phyloP scores from a whole-genome alignment of 1,140 invertebrate species.

The Lucilia cuprina region DNA sequence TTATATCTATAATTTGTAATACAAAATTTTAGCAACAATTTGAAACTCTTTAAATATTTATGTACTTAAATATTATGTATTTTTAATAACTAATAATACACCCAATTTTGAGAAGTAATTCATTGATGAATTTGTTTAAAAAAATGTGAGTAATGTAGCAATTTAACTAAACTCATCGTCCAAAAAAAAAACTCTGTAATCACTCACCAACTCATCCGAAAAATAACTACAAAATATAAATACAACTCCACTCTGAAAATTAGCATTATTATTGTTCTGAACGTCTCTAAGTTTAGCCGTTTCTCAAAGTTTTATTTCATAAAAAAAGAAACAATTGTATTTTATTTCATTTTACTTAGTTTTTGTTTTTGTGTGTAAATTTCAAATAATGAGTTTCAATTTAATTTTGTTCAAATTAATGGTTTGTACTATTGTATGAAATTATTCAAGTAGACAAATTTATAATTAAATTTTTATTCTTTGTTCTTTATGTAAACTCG shows the following conservation, averaged over 20 bases:
- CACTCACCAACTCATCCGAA: slow-evolving; percentile 25
- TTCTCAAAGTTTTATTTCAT: neutral
- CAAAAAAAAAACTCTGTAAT: neutral
- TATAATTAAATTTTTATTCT: neutral
- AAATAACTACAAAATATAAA: slow-evolving; percentile 28
- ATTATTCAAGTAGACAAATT: neutral
- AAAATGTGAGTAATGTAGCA: neutral
- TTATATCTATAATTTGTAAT: too few species aligned
- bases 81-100: neutral
- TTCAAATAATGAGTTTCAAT: neutral
- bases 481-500: neutral
- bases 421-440: neutral
- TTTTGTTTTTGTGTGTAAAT: neutral
- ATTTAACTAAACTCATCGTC: neutral
- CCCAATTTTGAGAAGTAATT: slow-evolving; percentile 5
- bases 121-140: neutral
- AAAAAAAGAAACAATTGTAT: neutral
- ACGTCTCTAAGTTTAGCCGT: slow-evolving; percentile 6
- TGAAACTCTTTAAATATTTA: too few species aligned
- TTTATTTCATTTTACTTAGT: neutral
- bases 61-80: too few species aligned
- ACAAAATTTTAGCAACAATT: too few species aligned
- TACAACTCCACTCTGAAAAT: slow-evolving; percentile 17
- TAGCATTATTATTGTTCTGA: slow-evolving; percentile 16
- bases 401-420: neutral